phyloP scores from a whole-genome alignment of 1,140 invertebrate species.

The Mercenaria mercenaria region DNA sequence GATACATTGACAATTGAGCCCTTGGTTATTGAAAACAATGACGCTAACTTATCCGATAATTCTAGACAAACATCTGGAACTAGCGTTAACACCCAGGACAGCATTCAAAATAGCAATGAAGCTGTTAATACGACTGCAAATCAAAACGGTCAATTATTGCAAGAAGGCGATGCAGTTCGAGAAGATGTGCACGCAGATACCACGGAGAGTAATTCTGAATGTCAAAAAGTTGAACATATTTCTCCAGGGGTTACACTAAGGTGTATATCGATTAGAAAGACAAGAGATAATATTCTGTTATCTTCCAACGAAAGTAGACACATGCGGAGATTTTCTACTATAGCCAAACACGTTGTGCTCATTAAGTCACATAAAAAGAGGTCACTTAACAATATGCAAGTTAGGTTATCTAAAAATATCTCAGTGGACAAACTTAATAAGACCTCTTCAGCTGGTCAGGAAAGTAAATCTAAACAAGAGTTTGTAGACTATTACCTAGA shows the following conservation, averaged over 20 bases:
- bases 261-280: not conserved
- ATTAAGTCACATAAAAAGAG: not conserved
- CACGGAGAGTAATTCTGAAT: not conserved
- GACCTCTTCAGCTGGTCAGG: not conserved
- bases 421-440: not conserved
- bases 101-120: not conserved
- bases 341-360: not conserved
- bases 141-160: not conserved
- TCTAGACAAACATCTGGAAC: not conserved
- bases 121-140: not conserved
- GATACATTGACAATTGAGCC: not conserved
- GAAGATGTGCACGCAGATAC: not conserved
- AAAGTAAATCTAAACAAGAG: not conserved
- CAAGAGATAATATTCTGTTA: not conserved
- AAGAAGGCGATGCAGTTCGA: not conserved
- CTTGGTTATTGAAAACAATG: not conserved
- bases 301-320: not conserved
- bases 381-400: not conserved
- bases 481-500: not conserved
- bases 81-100: not conserved
- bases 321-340: not conserved
- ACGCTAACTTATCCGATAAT: not conserved
- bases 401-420: not conserved
- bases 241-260: not conserved
- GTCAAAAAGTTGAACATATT: not conserved